phyloP scores from a whole-genome alignment of 2,797 vertebrate species.

The Knipowitschia caucasica region DNA sequence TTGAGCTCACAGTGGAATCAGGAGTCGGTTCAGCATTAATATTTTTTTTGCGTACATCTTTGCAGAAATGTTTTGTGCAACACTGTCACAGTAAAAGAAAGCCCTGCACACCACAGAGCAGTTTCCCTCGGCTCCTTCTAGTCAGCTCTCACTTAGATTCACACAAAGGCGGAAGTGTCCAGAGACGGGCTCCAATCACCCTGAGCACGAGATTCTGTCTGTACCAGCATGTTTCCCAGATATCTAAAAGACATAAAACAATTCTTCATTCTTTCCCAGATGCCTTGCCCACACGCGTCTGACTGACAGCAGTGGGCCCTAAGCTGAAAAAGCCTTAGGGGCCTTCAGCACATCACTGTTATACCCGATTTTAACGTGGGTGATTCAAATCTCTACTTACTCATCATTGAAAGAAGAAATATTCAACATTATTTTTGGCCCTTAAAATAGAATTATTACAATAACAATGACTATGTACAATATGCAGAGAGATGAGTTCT shows the following conservation, averaged over 20 bases:
- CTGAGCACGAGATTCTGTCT: not conserved
- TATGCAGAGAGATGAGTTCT: too few relatives aligned
- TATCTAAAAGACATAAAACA: not conserved
- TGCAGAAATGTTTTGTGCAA: not conserved
- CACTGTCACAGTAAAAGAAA: not conserved
- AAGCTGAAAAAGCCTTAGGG: too few relatives aligned
- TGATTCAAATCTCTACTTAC: too few relatives aligned
- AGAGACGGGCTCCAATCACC: not conserved
- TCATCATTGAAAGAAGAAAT: too few relatives aligned
- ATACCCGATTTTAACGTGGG: too few relatives aligned
- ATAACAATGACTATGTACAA: too few relatives aligned
- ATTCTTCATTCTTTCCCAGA: not conserved
- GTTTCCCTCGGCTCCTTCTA: not conserved
- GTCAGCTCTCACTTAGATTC: not conserved
- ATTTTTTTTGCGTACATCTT: too few relatives aligned
- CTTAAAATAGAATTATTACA: too few relatives aligned
- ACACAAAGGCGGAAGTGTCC: not conserved
- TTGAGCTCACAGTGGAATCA: too few relatives aligned
- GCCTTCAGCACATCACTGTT: too few relatives aligned
- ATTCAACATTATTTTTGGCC: too few relatives aligned
- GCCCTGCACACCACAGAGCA: not conserved
- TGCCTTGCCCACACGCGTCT: not conserved
- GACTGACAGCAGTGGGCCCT: not conserved
- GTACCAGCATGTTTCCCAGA: not conserved
- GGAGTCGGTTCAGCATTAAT: too few relatives aligned